Percentiles rank a stretch among this genome's conserved stretches.
Conservation (phyloP, 2,797 vertebrate genomes). For the Picus viridis region DNA sequence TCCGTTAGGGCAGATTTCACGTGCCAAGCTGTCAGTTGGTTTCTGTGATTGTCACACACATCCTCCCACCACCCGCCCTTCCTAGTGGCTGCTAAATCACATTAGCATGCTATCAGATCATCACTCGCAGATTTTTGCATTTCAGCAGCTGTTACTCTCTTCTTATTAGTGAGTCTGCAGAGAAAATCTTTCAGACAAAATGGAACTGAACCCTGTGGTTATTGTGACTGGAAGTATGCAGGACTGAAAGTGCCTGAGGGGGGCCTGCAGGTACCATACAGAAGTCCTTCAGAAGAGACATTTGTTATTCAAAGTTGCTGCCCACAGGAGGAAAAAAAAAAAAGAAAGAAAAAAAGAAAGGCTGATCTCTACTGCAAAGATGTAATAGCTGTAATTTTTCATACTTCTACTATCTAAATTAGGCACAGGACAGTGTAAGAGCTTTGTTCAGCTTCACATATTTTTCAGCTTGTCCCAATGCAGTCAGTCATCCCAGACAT, state of each 20-base stretch:
- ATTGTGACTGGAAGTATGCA: constrained; percentile 22
- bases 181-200: constrained; percentile 54
- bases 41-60: constrained; percentile 23
- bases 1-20: constrained; percentile 11
- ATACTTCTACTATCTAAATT: not conserved
- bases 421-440: not conserved
- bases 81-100: not conserved
- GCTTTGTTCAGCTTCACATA: not conserved
- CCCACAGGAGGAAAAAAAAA: too few species aligned
- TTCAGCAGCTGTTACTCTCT: constrained; percentile 55
- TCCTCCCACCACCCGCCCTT: not conserved
- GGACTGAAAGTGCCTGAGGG: constrained; percentile 23
- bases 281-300: constrained; percentile 17
- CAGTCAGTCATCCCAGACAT: not conserved
- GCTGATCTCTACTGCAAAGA: not conserved
- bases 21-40: constrained; percentile 3
- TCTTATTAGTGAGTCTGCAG: constrained; percentile 40
- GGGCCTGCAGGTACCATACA: constrained; percentile 1
- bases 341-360: too few species aligned
- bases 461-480: not conserved
- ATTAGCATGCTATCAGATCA: constrained; percentile 53
- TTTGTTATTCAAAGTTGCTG: constrained; percentile 37
- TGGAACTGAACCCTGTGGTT: constrained; percentile 13
- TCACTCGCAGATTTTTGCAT: constrained; percentile 25
- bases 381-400: not conserved